Conservation (phyloP, 2,888 invertebrate species). For the Rhagophthalmus giganteus region DNA sequence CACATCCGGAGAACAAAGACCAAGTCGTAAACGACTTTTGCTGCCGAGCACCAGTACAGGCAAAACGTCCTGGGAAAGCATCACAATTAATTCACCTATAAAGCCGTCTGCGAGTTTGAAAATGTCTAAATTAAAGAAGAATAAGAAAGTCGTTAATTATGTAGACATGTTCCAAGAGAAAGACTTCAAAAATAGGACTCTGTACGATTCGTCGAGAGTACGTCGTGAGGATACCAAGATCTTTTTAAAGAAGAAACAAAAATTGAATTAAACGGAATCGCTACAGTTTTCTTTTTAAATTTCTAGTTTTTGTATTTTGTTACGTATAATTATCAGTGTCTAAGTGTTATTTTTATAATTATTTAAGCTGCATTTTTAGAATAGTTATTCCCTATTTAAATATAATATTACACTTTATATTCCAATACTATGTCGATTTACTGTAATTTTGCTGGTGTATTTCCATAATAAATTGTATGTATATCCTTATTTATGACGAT, state of each 20-base stretch:
- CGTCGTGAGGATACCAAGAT: constrained; percentile 41
- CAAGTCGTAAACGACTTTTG: not conserved
- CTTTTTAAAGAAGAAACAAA: constrained; percentile 39
- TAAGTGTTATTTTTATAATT: too few species aligned
- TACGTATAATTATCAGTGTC: too few species aligned
- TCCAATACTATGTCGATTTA: not conserved
- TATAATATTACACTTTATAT: not conserved
- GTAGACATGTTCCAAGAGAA: constrained; percentile 30
- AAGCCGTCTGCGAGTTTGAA: constrained; percentile 1
- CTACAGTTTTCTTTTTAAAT: not conserved
- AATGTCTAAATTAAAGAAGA: not conserved
- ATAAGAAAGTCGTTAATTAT: not conserved
- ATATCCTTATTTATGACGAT: too few species aligned
- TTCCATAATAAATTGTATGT: too few species aligned
- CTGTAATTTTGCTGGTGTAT: too few species aligned
- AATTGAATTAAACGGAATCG: not conserved
- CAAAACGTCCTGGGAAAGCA: not conserved
- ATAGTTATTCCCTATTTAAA: too few species aligned
- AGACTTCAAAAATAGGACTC: constrained; percentile 48
- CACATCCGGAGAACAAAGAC: too few species aligned
- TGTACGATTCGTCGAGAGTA: constrained; percentile 42
- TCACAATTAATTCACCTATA: not conserved
- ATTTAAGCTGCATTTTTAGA: too few species aligned
- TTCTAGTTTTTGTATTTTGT: not conserved
- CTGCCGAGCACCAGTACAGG: constrained; percentile 3